Base-by-base conservation (phyloP, 1,140 invertebrate species). In the Camponotus floridanus region DNA sequence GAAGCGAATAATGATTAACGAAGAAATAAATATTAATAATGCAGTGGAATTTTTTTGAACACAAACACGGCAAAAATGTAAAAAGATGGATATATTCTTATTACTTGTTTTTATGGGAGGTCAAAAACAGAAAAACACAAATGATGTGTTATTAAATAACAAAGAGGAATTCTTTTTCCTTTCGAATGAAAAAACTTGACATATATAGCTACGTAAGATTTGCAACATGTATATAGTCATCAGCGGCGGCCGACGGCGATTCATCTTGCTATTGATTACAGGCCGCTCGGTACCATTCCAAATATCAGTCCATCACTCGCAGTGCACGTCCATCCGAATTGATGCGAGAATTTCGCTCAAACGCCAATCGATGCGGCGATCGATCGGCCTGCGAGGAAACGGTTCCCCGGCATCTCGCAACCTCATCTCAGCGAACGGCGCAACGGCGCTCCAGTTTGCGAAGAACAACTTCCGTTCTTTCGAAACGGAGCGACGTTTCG, bases 381-480 rank as follows among this genome's bases (percentile, higher is more conserved):
- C 11, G 36, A 76, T 86, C 55, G 74, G 13, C 31, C 5, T 15
- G 51, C 51, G 65, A 39, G 31, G 15, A 31, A 36, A 26, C 39
- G 31, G 18, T 26, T 21, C 26, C 55, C 26, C 55, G 68, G 57
- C 76, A 61, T 85, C 70, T 81, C 65, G 59, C 62, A 71, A 55
- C 21, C 74, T 85, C 70, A 88, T 88, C 89, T 76, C 86, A 55
- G 39, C 59, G 62, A 65, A 51, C 62, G 39, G 62, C 18, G 78
- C 62, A 31, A 57, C 18, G 78, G 71, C 39, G 81, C 86, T 91
- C 85, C 64, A 89, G 90, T 89, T 89, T 78, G 74, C 87, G 36
- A 90, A 86, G 84, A 88, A 61, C 6, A n/a, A 88, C 85, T 91
- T 91, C 89, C 89, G 89, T 57, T 87, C 59, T 91, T 87, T 87